Percentiles rank a stretch among this genome's conserved stretches.
These are phyloP conservation scores for Chiloscyllium punctatum DNA, from an alignment of 2,797 vertebrate genomes.

Conservation along the genomic window DNA sequence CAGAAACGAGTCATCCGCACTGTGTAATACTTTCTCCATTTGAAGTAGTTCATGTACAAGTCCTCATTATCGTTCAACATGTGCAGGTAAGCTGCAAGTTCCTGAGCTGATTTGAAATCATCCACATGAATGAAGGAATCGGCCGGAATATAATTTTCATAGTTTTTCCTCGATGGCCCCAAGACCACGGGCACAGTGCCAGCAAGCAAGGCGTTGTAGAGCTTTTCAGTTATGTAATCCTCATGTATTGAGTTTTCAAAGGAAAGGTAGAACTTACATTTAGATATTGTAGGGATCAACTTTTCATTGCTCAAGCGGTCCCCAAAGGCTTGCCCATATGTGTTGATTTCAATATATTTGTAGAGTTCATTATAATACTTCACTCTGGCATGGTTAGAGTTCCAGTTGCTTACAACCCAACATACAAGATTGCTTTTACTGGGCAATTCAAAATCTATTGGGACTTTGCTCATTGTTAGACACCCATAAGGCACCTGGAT, in stretches of 20 bases:
- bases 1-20: slow-evolving; percentile 86
- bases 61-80: slow-evolving; percentile 90
- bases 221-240: slow-evolving; percentile 97
- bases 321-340: slow-evolving; percentile 88
- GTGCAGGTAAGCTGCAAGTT: slow-evolving; percentile 87
- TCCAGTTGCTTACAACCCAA: slow-evolving; percentile 99
- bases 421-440: slow-evolving; percentile 88
- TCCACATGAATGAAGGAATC: slow-evolving; percentile 95
- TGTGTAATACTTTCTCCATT: slow-evolving; percentile 90
- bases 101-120: slow-evolving; percentile 86
- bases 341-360: slow-evolving; percentile 91
- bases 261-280: slow-evolving; percentile 93
- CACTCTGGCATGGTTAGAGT: slow-evolving; percentile 83
- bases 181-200: slow-evolving; percentile 90
- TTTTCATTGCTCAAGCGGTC: slow-evolving; percentile 85
- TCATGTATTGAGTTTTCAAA: slow-evolving; percentile 55
- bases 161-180: slow-evolving; percentile 86
- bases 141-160: slow-evolving; percentile 91
- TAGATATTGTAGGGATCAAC: slow-evolving; percentile 84
- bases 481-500: slow-evolving; percentile 96
- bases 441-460: slow-evolving; percentile 81
- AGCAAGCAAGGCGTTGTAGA: slow-evolving; percentile 87
- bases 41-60: slow-evolving; percentile 87
- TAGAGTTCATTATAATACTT: slow-evolving; percentile 96
- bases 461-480: slow-evolving; percentile 70